Conservation (phyloP, 2,797 vertebrate species). For the Pantherophis vulpinus region DNA sequence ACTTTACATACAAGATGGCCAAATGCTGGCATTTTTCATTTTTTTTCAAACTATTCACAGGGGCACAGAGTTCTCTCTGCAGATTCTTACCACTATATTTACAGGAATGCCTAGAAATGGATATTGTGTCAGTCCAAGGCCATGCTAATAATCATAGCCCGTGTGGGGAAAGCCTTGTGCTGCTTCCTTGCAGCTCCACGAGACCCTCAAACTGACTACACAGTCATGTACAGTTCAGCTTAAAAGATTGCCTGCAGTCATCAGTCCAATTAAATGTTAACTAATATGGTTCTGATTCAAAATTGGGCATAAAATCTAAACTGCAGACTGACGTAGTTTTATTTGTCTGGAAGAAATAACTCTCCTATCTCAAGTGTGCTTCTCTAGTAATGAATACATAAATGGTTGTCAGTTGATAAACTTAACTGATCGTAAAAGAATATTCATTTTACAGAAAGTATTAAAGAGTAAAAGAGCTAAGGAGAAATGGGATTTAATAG, state of each 20-base stretch:
- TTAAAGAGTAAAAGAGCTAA: constrained; percentile 41
- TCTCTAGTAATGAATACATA: constrained; percentile 54
- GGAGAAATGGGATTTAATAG: constrained; percentile 1
- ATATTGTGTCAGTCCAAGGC: neutral
- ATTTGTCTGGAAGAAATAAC: constrained; percentile 61
- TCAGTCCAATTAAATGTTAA: neutral
- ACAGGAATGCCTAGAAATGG: neutral
- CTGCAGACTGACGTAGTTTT: constrained; percentile 38
- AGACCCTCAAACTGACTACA: neutral
- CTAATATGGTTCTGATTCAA: neutral
- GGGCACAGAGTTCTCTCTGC: neutral
- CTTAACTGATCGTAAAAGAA: constrained; percentile 68
- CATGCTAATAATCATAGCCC: neutral
- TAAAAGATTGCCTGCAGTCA: neutral
- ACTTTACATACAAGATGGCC: neutral
- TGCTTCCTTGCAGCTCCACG: neutral
- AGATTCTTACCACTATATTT: neutral
- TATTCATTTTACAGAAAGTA: constrained; percentile 64
- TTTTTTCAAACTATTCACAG: neutral
- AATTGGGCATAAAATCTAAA: neutral
- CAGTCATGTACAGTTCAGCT: neutral
- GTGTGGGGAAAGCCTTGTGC: neutral
- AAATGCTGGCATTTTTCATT: neutral
- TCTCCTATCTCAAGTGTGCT: constrained; percentile 59
- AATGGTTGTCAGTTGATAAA: constrained; percentile 63